A percentile compares a stretch with the other conserved stretches of the same genome.
phyloP scores from a whole-genome alignment of 2,888 invertebrate genomes.

The Lymantria dispar region DNA sequence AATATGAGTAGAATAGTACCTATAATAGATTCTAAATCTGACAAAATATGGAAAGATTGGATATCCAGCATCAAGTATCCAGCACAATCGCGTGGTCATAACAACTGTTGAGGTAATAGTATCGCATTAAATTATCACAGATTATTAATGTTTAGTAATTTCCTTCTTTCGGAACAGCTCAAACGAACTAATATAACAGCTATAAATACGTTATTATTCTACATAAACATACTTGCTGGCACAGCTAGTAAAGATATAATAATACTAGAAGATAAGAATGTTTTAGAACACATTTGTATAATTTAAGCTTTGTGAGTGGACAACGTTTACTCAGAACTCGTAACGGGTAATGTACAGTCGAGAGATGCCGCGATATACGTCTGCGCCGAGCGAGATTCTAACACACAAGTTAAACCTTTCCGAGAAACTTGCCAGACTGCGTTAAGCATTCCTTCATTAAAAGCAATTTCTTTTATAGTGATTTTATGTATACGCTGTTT shows the following conservation, averaged over 20 bases:
- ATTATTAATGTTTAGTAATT: too few species aligned
- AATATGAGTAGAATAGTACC: too few species aligned
- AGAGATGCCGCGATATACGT: constrained; percentile 40
- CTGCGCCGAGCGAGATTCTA: constrained; percentile 40
- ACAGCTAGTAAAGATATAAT: not conserved
- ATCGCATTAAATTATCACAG: too few species aligned
- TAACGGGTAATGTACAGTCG: constrained; percentile 5
- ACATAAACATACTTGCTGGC: too few species aligned
- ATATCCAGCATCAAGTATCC: too few species aligned
- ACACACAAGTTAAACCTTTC: constrained; percentile 48
- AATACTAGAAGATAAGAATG: not conserved
- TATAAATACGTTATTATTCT: too few species aligned
- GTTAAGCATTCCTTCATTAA: constrained; percentile 43
- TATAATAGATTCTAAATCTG: too few species aligned
- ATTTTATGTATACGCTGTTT: constrained; percentile 17
- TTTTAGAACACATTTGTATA: constrained; percentile 22
- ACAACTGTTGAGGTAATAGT: too few species aligned
- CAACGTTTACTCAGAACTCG: constrained; percentile 32
- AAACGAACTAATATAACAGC: too few species aligned
- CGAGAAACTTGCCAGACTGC: constrained; percentile 47
- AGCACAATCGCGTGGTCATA: too few species aligned
- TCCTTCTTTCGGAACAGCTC: too few species aligned
- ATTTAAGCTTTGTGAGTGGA: constrained; percentile 16
- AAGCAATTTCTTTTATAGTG: constrained; percentile 25
- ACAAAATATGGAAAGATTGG: too few species aligned